Base-by-base conservation (phyloP, 2,797 vertebrate genomes). In the Sebastes hubbsi region DNA sequence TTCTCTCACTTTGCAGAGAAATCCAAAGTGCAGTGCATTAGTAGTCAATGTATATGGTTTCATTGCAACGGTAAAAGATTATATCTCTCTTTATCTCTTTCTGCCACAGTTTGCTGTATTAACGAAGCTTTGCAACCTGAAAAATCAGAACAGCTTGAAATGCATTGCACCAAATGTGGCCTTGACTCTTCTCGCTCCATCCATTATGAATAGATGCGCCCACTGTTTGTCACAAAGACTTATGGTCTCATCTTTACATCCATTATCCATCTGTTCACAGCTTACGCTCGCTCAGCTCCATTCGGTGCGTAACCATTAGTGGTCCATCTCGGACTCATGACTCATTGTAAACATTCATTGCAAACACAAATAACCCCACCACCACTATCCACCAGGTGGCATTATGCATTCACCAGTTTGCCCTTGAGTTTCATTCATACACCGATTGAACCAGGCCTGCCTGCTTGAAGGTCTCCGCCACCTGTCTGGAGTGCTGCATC, bases 401-500 rank as follows among this genome's bases (percentile, higher is more conserved):
- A 55, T 29, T 29, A 56, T 61, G 60, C 25, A 25, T 77, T 84
- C 67, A 56, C 24, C 68, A 6, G n/a, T 10, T 34, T 1, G 0
- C 62, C 11, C 20, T n/a, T 7, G n/a, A 32, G 0, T 27, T 75
- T 96, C 88, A 96, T 74, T 96, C 87, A 84, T 96, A 95, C 94
- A 96, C 87, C 27, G 93, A 78, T 22, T 93, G 83, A 66, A 92
- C 71, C 75, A 97, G 89, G 63, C 94, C 95, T 13, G 95, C 94
- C 75, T 93, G 87, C 80, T 95, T 96, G 90, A 97, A 97, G 78
- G 93, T 92, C 84, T 96, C 95, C 1, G 93, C 91, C 86, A 96
- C 90, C 78, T 95, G 92, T 83, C 95, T 94, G 80, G 95, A 96
- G 90, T 96, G 94, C 80, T 90, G 91, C 84, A 96, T 97, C 92